Conservation (phyloP, 2,113 vertebrate genomes). For the Aegotheles bennettii region DNA sequence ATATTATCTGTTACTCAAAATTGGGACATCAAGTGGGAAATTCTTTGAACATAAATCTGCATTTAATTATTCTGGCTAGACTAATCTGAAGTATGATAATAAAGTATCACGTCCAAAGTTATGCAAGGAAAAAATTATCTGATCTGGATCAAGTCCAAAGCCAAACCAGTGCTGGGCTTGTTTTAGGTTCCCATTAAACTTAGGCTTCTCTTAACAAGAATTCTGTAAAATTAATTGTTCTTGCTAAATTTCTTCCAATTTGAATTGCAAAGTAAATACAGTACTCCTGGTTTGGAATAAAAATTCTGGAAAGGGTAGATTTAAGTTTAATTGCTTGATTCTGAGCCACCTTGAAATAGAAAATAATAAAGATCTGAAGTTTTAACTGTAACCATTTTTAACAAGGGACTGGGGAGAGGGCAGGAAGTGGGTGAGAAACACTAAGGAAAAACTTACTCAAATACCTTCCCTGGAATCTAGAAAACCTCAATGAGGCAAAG, state of each 20-base stretch:
- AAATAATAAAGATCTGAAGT: not conserved
- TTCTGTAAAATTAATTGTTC: not conserved
- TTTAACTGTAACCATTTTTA: not conserved
- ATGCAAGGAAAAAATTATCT: not conserved
- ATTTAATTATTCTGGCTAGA: not conserved
- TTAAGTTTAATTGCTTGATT: not conserved
- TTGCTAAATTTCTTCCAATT: not conserved
- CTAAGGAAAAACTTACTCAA: not conserved
- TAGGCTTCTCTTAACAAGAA: not conserved
- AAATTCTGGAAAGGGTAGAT: not conserved
- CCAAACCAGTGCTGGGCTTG: not conserved
- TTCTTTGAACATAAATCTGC: not conserved
- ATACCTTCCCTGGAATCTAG: not conserved
- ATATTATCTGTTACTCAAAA: not conserved
- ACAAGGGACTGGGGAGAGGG: rapidly evolving
- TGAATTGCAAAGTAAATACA: not conserved
- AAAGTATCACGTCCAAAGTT: not conserved
- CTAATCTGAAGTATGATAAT: not conserved
- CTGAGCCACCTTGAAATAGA: not conserved
- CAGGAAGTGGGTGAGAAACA: not conserved
- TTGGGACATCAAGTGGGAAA: not conserved
- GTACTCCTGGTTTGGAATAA: not conserved
- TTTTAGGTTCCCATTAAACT: not conserved
- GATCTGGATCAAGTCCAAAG: not conserved
- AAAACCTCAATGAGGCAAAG: not conserved